Evolutionary conservation across 2,888 invertebrate genomes (phyloP).

Genomic region (Dolomedes plantarius): DNA sequence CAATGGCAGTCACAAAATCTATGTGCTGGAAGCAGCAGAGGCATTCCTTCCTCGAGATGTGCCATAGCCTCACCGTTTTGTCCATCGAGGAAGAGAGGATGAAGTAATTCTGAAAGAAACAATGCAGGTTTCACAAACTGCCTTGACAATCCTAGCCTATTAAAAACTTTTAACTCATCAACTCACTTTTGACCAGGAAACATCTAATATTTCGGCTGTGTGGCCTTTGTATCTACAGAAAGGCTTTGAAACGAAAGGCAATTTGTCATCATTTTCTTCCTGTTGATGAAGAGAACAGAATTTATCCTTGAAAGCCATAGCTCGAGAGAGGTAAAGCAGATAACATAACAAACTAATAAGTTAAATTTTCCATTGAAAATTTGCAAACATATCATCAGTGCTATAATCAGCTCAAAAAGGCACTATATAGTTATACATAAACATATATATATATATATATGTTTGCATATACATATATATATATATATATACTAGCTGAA

Average conservation of each 20-base stretch:
- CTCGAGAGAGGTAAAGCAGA: not conserved
- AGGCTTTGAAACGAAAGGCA: slow-evolving; percentile 90
- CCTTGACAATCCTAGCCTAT: too few relatives aligned
- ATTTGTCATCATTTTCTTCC: slow-evolving; percentile 74
- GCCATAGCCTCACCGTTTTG: slow-evolving; percentile 98
- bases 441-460: too few relatives aligned
- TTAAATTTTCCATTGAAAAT: too few relatives aligned
- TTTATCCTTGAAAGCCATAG: not conserved
- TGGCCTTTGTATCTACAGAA: slow-evolving; percentile 96
- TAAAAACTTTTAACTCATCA: too few relatives aligned
- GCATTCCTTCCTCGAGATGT: slow-evolving; percentile 96
- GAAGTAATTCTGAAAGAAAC: slow-evolving; percentile 86
- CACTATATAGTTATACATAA: too few relatives aligned
- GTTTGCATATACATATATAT: too few relatives aligned
- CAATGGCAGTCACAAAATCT: slow-evolving; percentile 99
- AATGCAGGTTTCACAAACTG: too few relatives aligned
- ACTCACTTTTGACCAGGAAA: slow-evolving; percentile 94
- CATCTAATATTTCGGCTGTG: slow-evolving; percentile 95
- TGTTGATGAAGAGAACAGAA: not conserved
- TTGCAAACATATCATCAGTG: too few relatives aligned
- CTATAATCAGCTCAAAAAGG: too few relatives aligned
- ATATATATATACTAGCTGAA: too few relatives aligned
- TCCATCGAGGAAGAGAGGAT: slow-evolving; percentile 99
- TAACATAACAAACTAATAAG: too few relatives aligned
- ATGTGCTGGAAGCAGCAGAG: slow-evolving; percentile 99